Evolutionary conservation across 23 tunicate species (phyloP), one percentile per base, ranked within the genome.

Genomic region (Ascidia mentula): DNA sequence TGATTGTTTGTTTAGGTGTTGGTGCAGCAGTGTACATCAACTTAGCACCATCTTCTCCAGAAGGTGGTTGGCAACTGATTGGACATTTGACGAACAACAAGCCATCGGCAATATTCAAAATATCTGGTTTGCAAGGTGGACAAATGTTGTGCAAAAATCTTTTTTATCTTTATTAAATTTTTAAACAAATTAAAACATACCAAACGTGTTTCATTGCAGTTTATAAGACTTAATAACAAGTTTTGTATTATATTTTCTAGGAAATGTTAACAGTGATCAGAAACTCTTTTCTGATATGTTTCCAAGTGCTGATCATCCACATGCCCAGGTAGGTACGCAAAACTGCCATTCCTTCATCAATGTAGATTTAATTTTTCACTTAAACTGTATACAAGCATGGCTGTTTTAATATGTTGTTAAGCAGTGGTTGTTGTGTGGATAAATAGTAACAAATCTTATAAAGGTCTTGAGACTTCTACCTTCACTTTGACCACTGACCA

Each of bases 1-100:
- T 71, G 13, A n/a, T n/a, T n/a, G 26, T 39, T 38, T 69, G 7
- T 22, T 32, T 34, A 84, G 93, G 87, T 30, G 31, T 53, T 77
- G 97, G 90, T 15, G 91, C 84, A 20, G 82, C 97, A 31, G 97
- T 91, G 20, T 91, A 69, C 37, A 79, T 91, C 32, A 91, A 77
- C 45, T 73, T 85, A 76, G 88, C 95, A 15, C 53, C 88, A 30
- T 32, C 65, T 69, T 7, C 42, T 22, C 77, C 84, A 2, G 85
- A 84, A 76, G 59, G 77, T 39, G 40, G 65, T 6, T 91, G 97
- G 97, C 91, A 78, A 40, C 77, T 91, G 40, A 69, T 91, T 34
- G 97, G 97, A 0, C 97, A 91, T 82, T 37, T 91, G 34, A 82
- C 97, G 0, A 91, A 91, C 59, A 74, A 91, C 33, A 91, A 91